Evolutionary conservation across 2,113 vertebrate genomes (phyloP), one percentile per base, ranked within the genome.

Genomic region (Nibea albiflora): DNA sequence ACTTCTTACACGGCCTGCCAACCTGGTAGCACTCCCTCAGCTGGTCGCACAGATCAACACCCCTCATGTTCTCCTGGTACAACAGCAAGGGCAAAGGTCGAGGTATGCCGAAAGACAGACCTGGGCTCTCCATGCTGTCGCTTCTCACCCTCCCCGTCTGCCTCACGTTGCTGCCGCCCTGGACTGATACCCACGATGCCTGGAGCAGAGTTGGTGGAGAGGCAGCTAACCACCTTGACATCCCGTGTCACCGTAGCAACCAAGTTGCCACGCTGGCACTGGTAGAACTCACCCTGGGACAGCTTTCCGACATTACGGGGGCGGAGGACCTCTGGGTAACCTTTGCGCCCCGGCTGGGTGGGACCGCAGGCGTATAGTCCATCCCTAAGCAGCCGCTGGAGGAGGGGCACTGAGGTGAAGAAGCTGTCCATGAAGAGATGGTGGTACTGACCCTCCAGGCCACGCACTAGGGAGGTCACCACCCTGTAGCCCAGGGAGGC

Each of bases 61-160:
- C 95, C 52, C 91, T 92, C 95, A 95, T 96, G 90, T 96, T 95
- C 91, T 96, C 95, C 88, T 96, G 95, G 87, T 96, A 96, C 74
- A 96, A 46, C 66, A 96, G 91, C 89, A 96, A 46, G 20, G 95
- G 95, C 54, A 95, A 87, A 19, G 95, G 95, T 46, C 94, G 92
- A 0, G 95, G 94, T 0, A 95, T 85, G 0, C 94, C 95, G 11
- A 92, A 84, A 9, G 89, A 88, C 42, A 85, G 53, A 42, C 91
- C 76, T 2, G 90, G 78, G 68, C 78, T 62, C 53, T 93, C 92
- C 74, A 87, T 73, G 78, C 86, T 76, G 83, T 93, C 89, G 7
- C 87, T 88, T 88, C 69, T 95, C 94, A 1, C 77, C 91, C 15
- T 94, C 92, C 0, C 76, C 88, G 0, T 89, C 84, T 1, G 85